A percentile compares a stretch with the other conserved stretches of the same genome.
phyloP scores from a whole-genome alignment of 2,113 vertebrate genomes.

The Lagopus leucura region DNA sequence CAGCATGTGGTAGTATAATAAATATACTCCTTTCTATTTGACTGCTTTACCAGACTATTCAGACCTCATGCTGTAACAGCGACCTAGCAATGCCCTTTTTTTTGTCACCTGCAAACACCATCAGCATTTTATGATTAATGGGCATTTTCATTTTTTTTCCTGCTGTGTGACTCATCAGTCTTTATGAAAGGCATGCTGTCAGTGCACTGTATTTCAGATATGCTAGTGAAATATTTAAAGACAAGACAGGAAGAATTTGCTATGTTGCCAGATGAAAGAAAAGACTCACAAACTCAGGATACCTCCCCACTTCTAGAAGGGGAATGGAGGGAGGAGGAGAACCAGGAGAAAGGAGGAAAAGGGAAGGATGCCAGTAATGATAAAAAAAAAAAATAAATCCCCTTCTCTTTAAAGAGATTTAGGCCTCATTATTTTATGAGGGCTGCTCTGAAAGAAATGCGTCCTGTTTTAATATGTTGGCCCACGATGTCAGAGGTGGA shows the following conservation, averaged over 20 bases:
- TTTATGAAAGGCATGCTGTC: background rate
- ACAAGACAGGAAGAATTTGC: background rate
- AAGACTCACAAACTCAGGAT: background rate
- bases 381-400: background rate
- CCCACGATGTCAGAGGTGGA: too few species aligned
- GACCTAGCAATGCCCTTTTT: background rate
- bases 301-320: background rate
- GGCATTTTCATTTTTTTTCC: constrained; percentile 21
- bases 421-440: background rate
- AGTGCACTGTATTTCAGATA: background rate
- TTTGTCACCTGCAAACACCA: background rate
- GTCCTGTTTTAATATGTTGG: background rate
- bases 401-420: background rate
- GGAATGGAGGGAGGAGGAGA: background rate
- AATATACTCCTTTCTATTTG: background rate
- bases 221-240: background rate
- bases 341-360: background rate
- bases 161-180: background rate
- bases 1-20: background rate
- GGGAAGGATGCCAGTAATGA: background rate
- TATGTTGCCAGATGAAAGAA: background rate
- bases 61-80: background rate
- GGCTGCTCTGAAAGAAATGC: background rate
- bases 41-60: background rate
- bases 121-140: background rate